Evolutionary conservation across 2,888 invertebrate genomes (phyloP).

Genomic region (Malthinus flaveolus): DNA sequence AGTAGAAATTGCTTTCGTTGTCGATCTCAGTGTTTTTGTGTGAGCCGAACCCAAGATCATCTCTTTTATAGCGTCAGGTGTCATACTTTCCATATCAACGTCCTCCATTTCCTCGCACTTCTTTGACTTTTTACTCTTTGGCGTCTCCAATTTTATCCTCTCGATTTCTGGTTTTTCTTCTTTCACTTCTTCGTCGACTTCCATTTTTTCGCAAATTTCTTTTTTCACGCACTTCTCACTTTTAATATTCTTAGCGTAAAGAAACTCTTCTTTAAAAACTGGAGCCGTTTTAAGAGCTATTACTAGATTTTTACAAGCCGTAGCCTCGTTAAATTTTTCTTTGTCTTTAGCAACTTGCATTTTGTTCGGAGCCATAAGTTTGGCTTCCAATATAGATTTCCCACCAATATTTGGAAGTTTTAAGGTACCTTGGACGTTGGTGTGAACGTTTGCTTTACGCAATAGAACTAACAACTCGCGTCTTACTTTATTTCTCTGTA

Average conservation of each 20-base stretch:
- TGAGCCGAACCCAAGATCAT: constrained; percentile 43
- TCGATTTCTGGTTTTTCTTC: constrained; percentile 8
- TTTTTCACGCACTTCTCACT: not conserved
- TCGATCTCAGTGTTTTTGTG: not conserved
- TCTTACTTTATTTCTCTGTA: constrained; percentile 72
- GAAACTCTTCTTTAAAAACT: constrained; percentile 61
- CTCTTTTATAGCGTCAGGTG: constrained; percentile 49
- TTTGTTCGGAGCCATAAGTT: constrained; percentile 57
- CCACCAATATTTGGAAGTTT: constrained; percentile 48
- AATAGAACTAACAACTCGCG: constrained; percentile 66
- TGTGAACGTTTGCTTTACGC: constrained; percentile 64
- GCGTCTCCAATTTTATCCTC: not conserved
- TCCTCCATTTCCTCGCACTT: constrained; percentile 41
- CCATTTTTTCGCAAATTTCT: constrained; percentile 2
- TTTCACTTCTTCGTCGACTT: constrained; percentile 12
- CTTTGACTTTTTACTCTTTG: constrained; percentile 47
- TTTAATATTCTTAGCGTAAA: constrained; percentile 41
- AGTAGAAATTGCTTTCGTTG: constrained; percentile 15
- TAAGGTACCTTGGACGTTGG: constrained; percentile 57
- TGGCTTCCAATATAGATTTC: constrained; percentile 73
- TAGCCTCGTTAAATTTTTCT: constrained; percentile 54
- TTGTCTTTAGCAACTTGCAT: constrained; percentile 26
- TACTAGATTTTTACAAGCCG: constrained; percentile 64
- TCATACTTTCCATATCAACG: constrained; percentile 50
- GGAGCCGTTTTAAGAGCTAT: constrained; percentile 66